A percentile compares a stretch with the other conserved stretches of the same genome.
These are phyloP conservation scores for Triplophysa bombifrons DNA, from an alignment of 2,797 vertebrate genomes.

Conservation along the genomic window DNA sequence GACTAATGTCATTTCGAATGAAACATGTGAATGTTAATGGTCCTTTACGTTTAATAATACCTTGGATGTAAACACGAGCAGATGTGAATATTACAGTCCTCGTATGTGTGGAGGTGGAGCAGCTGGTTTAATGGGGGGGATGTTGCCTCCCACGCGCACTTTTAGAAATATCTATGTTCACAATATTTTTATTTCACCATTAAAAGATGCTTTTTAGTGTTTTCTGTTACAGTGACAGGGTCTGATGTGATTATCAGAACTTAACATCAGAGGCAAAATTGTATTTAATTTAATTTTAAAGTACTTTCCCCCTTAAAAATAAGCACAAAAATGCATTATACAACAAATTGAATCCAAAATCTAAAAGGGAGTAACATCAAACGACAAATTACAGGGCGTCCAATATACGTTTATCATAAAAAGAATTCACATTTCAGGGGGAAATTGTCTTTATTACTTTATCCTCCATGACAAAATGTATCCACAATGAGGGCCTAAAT, in stretches of 20 bases:
- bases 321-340: too few relatives aligned
- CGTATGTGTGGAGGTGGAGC: neutral
- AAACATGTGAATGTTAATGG: slow-evolving; percentile 32
- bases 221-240: too few relatives aligned
- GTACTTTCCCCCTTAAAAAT: neutral
- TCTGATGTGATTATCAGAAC: neutral
- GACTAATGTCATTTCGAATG: slow-evolving; percentile 31
- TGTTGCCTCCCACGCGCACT: neutral
- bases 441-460: neutral
- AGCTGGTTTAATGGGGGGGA: neutral
- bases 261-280: neutral
- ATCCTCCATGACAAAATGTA: slow-evolving; percentile 57
- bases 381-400: neutral
- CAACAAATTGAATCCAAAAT: neutral
- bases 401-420: neutral
- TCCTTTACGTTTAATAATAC: slow-evolving; percentile 34
- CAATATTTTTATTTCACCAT: too few relatives aligned
- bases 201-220: too few relatives aligned
- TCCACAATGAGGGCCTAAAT: slow-evolving; percentile 63
- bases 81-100: slow-evolving; percentile 6
- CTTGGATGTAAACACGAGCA: neutral
- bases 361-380: neutral
- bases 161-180: neutral
- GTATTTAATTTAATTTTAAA: neutral
- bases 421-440: neutral